Base-by-base conservation (phyloP, 1,140 invertebrate genomes). In the Sipha flava region DNA sequence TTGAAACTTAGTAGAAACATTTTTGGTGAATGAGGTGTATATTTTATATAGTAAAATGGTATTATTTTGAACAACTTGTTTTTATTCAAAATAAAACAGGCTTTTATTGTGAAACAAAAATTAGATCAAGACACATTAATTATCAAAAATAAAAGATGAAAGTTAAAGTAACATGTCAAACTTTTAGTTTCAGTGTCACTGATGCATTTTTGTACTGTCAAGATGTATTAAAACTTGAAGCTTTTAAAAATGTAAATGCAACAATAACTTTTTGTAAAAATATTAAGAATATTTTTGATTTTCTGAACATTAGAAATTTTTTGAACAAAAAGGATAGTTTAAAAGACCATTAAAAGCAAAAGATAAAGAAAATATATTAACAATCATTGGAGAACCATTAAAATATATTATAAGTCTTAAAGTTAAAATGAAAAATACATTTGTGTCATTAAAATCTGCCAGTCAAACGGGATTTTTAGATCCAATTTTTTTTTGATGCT, bases 131-230 rank as follows among this genome's bases (percentile, higher is more conserved):
- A 31, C 84, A 85, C 79, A 59, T 85, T 4, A 29, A 66, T 40
- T 85, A 72, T 59, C 4, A 68, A 47, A 80, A 79, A 29, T 80
- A 84, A 79, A 83, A 83, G 79, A 83, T 84, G 83, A 83, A 84
- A 79, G 84, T 84, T n/a, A 82, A 81, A 79, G 45, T 84, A 31
- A 83, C 84, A 16, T 79, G 81, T 31, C 84, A 85, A 49, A 72
- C 66, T 3, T 34, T 81, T n/a, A 81, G 80, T 59, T 14, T 14
- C 16, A 54, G 43, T 59, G 80, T 81, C 12, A 29, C 26, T 26
- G 70, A 73, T 75, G 70, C 52, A 29, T n/a, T 81, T 23, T 12
- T 40, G 6, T 75, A 45, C 45, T 52, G 68, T 47, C 7, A 47
- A 66, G 34, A 62, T 40, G n/a, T n/a, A 54, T n/a, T 37, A 34